A percentile compares a stretch with the other conserved stretches of the same genome.
Conservation (phyloP, 2,888 invertebrate species). For the Actias luna region DNA sequence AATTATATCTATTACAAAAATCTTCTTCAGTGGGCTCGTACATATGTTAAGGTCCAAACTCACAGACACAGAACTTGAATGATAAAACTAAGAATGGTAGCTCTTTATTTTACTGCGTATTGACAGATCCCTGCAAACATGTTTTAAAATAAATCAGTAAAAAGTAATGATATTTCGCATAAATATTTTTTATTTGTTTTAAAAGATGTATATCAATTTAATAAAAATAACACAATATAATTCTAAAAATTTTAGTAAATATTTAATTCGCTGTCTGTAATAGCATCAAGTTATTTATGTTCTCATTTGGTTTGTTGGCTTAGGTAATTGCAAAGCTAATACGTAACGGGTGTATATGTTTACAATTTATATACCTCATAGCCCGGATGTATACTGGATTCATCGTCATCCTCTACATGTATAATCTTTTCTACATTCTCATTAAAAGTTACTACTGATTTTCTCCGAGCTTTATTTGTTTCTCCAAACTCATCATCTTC, state of each 20-base stretch:
- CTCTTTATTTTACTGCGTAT: background rate
- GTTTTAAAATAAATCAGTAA: background rate
- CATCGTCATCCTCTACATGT: slow-evolving; percentile 67
- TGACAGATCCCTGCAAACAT: background rate
- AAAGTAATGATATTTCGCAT: background rate
- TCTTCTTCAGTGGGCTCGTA: background rate
- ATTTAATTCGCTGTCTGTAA: background rate
- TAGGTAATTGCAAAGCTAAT: background rate
- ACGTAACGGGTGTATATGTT: slow-evolving; percentile 16
- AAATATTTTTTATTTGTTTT: background rate
- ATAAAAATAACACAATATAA: background rate
- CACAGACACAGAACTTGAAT: background rate
- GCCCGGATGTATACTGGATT: slow-evolving; percentile 35
- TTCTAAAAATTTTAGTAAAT: background rate
- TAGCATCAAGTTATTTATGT: slow-evolving; percentile 1
- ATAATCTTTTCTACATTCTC: slow-evolving; percentile 79
- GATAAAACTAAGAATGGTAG: background rate
- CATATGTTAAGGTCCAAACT: background rate
- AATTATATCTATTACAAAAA: background rate
- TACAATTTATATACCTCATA: slow-evolving; percentile 59
- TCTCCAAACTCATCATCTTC: slow-evolving; percentile 74
- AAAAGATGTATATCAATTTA: background rate
- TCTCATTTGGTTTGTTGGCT: background rate
- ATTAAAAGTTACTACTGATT: slow-evolving; percentile 80
- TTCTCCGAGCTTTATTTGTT: slow-evolving; percentile 49